A percentile compares a stretch with the other conserved stretches of the same genome.
phyloP scores from a whole-genome alignment of 2,113 vertebrate species.

The Hyperoodon ampullatus region DNA sequence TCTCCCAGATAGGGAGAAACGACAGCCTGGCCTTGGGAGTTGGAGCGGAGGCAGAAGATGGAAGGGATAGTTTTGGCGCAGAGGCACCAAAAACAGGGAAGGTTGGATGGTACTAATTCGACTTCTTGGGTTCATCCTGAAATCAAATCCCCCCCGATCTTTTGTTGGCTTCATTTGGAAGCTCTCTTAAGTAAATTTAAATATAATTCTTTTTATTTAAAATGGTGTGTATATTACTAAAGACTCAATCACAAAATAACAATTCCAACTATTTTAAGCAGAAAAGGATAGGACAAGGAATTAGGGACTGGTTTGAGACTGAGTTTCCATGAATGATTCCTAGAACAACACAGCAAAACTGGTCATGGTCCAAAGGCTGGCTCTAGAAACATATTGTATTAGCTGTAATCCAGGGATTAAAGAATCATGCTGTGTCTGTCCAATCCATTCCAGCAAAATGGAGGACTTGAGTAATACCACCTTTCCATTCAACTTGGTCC shows the following conservation, averaged over 20 bases:
- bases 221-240: background rate
- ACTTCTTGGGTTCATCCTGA: background rate
- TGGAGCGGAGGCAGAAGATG: background rate
- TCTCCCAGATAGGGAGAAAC: background rate
- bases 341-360: background rate
- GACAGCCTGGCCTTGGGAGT: background rate
- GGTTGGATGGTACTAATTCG: background rate
- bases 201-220: background rate
- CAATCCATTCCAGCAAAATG: background rate
- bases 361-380: background rate
- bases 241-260: background rate
- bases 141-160: background rate
- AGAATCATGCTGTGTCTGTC: background rate
- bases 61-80: background rate
- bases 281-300: background rate
- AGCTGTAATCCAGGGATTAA: background rate
- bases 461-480: background rate
- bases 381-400: background rate
- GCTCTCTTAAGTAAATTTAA: conserved; percentile 28
- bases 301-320: background rate
- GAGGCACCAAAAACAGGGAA: background rate
- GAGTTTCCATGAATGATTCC: conserved; percentile 12
- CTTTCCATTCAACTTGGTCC: background rate
- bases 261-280: conserved; percentile 28
- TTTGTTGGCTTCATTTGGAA: background rate